phyloP scores from a whole-genome alignment of 2,797 vertebrate species.

The Cirrhinus mrigala region DNA sequence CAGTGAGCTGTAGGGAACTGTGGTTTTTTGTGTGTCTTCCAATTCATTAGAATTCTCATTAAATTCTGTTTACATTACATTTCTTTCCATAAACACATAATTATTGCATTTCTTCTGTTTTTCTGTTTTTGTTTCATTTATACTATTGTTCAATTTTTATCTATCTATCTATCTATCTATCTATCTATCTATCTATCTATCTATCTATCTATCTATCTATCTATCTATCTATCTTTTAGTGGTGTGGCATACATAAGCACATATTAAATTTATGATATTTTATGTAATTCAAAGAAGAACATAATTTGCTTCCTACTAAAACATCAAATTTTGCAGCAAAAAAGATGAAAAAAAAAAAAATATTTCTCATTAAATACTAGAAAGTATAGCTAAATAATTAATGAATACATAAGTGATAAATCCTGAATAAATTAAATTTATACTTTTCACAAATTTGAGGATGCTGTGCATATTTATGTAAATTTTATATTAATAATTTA shows the following conservation, averaged over 20 bases:
- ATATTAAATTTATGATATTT: too few species aligned
- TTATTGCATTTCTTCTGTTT: background rate
- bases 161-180: too few species aligned
- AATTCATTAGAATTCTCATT: background rate
- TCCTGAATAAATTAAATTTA: background rate
- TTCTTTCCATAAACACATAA: background rate
- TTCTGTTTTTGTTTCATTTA: background rate
- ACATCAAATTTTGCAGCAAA: too few species aligned
- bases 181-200: too few species aligned
- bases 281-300: too few species aligned
- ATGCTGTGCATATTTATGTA: background rate
- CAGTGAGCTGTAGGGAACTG: background rate
- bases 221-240: too few species aligned
- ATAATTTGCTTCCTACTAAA: too few species aligned
- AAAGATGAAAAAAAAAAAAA: too few species aligned
- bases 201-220: too few species aligned
- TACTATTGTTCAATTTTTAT: too few species aligned
- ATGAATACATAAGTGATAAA: background rate
- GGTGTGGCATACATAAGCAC: too few species aligned
- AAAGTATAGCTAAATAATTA: background rate
- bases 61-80: background rate
- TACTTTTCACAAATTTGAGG: too few species aligned
- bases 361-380: background rate
- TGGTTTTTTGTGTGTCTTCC: background rate
- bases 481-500: background rate